Percentiles rank a stretch among this genome's conserved stretches.
These are phyloP conservation scores for Drosophila arizonae DNA, from an alignment of 1,140 invertebrate species.

Conservation along the genomic window DNA sequence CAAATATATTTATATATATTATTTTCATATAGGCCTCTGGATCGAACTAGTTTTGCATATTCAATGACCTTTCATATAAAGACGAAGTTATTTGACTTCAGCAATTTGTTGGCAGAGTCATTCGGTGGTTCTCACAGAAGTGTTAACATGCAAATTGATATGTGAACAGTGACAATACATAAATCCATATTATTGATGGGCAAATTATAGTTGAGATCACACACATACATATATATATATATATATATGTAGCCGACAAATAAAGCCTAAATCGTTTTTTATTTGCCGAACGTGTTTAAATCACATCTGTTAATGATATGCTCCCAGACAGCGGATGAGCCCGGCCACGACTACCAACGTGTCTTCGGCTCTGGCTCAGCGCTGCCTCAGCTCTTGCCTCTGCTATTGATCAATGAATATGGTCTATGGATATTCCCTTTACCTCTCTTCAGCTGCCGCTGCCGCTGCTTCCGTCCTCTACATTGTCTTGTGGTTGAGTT, in stretches of 20 bases:
- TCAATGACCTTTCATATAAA: constrained; percentile 28
- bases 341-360: constrained; percentile 2
- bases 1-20: not conserved
- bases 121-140: constrained; percentile 40
- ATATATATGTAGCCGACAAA: constrained; percentile 4
- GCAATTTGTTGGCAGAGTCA: constrained; percentile 21
- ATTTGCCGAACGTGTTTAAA: constrained; percentile 48
- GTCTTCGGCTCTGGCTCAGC: not conserved
- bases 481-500: constrained; percentile 53
- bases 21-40: not conserved
- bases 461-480: constrained; percentile 10
- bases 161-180: constrained; percentile 49
- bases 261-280: constrained; percentile 50
- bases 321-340: constrained; percentile 42
- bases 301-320: constrained; percentile 55
- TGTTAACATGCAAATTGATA: constrained; percentile 78
- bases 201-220: constrained; percentile 24
- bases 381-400: not conserved
- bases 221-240: constrained; percentile 8
- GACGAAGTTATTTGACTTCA: constrained; percentile 10
- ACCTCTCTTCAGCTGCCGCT: not conserved
- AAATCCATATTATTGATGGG: constrained; percentile 29
- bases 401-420: constrained; percentile 62
- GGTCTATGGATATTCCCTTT: constrained; percentile 23
- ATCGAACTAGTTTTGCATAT: constrained; percentile 17